phyloP scores from a whole-genome alignment of 2,888 invertebrate species.

The Trisateles emortualis region DNA sequence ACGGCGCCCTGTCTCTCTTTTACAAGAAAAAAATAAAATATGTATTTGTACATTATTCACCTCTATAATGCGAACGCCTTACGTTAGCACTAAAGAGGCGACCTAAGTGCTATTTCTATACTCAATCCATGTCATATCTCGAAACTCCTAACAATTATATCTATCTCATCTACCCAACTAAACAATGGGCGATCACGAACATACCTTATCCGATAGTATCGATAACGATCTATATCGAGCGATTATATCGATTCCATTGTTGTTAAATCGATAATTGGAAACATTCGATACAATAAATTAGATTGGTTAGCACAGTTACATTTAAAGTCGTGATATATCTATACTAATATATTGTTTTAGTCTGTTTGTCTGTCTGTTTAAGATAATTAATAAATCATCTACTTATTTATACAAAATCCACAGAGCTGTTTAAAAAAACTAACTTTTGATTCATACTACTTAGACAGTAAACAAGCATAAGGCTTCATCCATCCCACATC shows the following conservation, averaged over 20 bases:
- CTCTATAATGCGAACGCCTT: too few species aligned
- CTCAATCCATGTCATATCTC: slow-evolving; percentile 32
- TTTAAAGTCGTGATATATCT: slow-evolving; percentile 42
- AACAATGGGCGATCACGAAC: slow-evolving; percentile 50
- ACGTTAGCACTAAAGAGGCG: neutral
- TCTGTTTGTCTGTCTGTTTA: neutral
- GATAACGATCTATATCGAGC: slow-evolving; percentile 48
- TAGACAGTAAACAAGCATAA: too few species aligned
- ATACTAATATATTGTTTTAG: neutral
- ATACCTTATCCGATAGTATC: slow-evolving; percentile 43
- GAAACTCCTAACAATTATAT: slow-evolving; percentile 41
- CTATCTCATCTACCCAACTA: slow-evolving; percentile 35
- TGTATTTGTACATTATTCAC: too few species aligned
- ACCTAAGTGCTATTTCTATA: slow-evolving; percentile 35
- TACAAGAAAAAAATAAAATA: too few species aligned
- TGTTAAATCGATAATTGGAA: slow-evolving; percentile 52
- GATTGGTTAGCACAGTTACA: slow-evolving; percentile 39
- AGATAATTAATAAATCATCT: neutral
- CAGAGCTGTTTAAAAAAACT: too few species aligned
- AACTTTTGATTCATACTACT: too few species aligned
- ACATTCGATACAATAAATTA: slow-evolving; percentile 51
- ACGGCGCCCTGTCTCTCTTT: too few species aligned
- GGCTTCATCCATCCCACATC: too few species aligned
- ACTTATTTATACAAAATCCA: too few species aligned
- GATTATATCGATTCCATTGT: slow-evolving; percentile 53